Evolutionary conservation across 2,888 invertebrate species (phyloP).

Genomic region (Amorpha juglandis): DNA sequence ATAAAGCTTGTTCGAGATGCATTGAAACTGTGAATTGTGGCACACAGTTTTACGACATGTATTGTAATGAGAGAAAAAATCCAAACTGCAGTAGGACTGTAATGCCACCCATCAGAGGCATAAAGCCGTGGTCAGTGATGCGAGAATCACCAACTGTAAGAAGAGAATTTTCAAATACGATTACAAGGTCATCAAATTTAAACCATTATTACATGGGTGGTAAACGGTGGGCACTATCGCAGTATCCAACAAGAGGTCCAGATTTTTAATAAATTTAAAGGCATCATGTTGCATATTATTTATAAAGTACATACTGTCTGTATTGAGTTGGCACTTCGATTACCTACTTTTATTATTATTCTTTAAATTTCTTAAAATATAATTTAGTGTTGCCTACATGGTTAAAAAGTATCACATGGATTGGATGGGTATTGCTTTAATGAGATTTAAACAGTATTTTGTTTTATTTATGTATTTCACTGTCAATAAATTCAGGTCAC

Average conservation of each 20-base stretch:
- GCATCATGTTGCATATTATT: not conserved
- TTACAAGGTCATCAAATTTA: conserved; percentile 5
- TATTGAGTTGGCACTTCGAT: too few relatives aligned
- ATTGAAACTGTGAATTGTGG: conserved; percentile 47
- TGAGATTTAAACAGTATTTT: too few relatives aligned
- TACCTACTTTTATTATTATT: too few relatives aligned
- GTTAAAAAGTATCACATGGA: too few relatives aligned
- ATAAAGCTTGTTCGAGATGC: conserved; percentile 58
- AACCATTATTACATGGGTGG: conserved; percentile 37
- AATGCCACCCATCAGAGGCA: conserved; percentile 27
- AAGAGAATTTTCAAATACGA: conserved; percentile 16
- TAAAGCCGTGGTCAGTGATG: conserved; percentile 13
- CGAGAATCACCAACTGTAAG: conserved; percentile 9
- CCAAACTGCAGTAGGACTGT: conserved; percentile 20
- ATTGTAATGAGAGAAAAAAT: conserved; percentile 32
- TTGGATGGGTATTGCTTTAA: too few relatives aligned
- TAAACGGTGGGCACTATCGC: conserved; percentile 65
- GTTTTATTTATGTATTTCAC: too few relatives aligned
- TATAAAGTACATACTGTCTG: too few relatives aligned
- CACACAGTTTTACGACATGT: conserved; percentile 48
- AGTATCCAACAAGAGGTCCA: conserved; percentile 58
- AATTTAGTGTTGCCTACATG: too few relatives aligned
- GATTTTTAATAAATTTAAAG: conserved; percentile 58
- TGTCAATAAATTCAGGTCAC: too few relatives aligned
- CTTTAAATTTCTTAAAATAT: too few relatives aligned